These are phyloP conservation scores for Muraenolepis orangiensis DNA, from an alignment of 2,797 vertebrate species.

Conservation along the genomic window DNA sequence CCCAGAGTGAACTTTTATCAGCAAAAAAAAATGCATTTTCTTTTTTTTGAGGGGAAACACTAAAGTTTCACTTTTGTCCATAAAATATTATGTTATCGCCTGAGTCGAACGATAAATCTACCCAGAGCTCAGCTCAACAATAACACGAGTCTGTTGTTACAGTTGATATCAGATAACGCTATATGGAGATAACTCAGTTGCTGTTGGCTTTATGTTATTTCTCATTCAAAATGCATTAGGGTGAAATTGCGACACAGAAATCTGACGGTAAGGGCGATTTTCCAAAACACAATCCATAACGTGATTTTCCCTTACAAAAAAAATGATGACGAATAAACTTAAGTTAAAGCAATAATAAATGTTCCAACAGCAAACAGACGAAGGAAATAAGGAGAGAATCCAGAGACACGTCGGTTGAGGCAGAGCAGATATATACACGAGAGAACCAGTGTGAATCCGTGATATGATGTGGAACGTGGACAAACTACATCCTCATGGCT, in stretches of 20 bases:
- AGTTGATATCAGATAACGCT: neutral
- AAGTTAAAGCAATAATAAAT: neutral
- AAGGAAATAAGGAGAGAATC: neutral
- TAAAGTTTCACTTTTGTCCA: neutral
- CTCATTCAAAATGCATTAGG: neutral
- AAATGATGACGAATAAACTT: neutral
- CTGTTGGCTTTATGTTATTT: neutral
- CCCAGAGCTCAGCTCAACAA: neutral
- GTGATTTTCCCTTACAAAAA: neutral
- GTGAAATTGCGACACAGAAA: neutral
- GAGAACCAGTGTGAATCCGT: neutral
- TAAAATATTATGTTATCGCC: neutral
- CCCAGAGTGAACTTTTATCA: neutral
- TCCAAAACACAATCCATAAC: neutral
- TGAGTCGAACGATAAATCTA: constrained; percentile 1
- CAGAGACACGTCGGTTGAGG: neutral
- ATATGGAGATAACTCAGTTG: neutral
- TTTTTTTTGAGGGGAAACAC: neutral
- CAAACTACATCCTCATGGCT: neutral
- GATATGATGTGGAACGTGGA: neutral
- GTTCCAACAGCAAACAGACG: neutral
- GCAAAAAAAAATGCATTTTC: neutral
- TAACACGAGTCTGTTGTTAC: neutral
- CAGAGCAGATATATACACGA: neutral
- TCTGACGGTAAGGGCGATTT: neutral